These are phyloP conservation scores for Brachyhypopomus occidentalis DNA, from an alignment of 2,113 vertebrate genomes.

Conservation along the genomic window DNA sequence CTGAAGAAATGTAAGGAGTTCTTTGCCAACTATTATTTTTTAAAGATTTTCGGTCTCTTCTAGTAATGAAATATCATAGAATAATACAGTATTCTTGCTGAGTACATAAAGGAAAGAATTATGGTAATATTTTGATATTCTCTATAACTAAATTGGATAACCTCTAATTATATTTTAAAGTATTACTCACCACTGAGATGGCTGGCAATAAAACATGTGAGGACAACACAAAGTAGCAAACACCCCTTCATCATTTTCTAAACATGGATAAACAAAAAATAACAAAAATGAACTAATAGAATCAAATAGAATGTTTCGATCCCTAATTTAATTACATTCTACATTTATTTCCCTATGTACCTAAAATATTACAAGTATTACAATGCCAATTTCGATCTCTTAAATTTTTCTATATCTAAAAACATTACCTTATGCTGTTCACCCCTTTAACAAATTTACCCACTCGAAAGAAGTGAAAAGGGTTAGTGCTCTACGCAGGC, in stretches of 20 bases:
- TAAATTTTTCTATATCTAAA: neutral
- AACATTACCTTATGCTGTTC: conserved; percentile 32
- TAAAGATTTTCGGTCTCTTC: conserved; percentile 39
- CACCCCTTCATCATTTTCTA: conserved; percentile 68
- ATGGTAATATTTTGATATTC: neutral
- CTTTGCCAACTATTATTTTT: conserved; percentile 67
- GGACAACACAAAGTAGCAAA: conserved; percentile 56
- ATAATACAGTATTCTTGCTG: neutral
- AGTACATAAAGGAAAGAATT: neutral
- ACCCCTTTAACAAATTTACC: neutral
- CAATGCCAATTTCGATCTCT: neutral
- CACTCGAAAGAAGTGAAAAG: conserved; percentile 18
- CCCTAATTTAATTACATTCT: no score
- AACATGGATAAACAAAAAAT: conserved; percentile 20
- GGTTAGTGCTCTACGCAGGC: neutral
- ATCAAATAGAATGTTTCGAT: neutral
- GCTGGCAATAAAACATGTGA: conserved; percentile 61
- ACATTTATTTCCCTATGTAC: no score
- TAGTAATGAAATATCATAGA: neutral
- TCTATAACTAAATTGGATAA: neutral
- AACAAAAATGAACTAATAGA: neutral
- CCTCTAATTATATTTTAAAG: neutral
- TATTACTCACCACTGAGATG: conserved; percentile 66
- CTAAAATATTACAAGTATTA: neutral
- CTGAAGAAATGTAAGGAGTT: conserved; percentile 56